Conservation (phyloP, 1,140 invertebrate species). For the Drosophila athabasca region DNA sequence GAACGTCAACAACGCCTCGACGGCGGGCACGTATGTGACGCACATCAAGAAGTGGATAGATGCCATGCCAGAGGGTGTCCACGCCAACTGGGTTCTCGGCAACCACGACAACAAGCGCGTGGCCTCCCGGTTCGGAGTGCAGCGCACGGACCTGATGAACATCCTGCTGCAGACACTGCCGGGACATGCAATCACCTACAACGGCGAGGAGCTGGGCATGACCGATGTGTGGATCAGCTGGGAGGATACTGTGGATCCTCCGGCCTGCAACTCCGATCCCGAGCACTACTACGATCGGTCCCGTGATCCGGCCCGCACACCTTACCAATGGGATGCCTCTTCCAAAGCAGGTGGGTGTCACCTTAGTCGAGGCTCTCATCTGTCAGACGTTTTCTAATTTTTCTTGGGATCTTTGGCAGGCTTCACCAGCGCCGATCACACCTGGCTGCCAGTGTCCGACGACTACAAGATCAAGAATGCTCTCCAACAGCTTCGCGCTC, state of each 20-base stretch:
- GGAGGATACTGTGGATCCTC: constrained; percentile 84
- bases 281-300: constrained; percentile 69
- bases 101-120: constrained; percentile 89
- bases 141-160: constrained; percentile 87
- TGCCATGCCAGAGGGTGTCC: constrained; percentile 84
- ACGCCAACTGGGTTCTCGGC: constrained; percentile 86
- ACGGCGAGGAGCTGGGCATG: constrained; percentile 94
- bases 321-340: constrained; percentile 88
- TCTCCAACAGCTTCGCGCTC: constrained; percentile 79
- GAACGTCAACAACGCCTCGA: constrained; percentile 85
- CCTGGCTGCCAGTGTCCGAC: constrained; percentile 88
- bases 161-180: constrained; percentile 87
- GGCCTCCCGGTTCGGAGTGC: constrained; percentile 86
- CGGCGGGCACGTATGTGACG: constrained; percentile 85
- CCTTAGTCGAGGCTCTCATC: too few species aligned
- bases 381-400: background rate
- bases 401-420: constrained; percentile 16
- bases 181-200: constrained; percentile 88
- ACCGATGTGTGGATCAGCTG: constrained; percentile 86
- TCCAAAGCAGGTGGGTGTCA: constrained; percentile 83
- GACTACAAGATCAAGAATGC: constrained; percentile 85
- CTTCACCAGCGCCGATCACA: constrained; percentile 86
- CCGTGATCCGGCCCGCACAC: constrained; percentile 86
- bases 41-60: constrained; percentile 86
- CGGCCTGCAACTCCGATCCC: constrained; percentile 72